Evolutionary conservation across 2,113 vertebrate species (phyloP), one percentile per base, ranked within the genome.

Genomic region (Phainopepla nitens): DNA sequence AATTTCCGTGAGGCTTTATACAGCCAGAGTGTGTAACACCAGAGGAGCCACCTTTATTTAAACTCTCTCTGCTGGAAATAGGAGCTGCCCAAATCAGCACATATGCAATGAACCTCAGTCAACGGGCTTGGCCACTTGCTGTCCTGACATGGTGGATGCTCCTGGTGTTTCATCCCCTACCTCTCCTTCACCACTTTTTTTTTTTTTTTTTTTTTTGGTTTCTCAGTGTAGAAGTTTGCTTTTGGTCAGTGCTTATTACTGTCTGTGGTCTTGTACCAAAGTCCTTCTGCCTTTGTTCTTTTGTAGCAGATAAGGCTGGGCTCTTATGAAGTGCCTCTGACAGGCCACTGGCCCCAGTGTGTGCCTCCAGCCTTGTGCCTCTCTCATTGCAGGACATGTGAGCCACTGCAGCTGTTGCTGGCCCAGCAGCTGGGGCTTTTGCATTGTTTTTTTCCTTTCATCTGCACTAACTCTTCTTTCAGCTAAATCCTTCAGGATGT

Each of bases 331-430:
- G 70, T 54, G 76, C 88, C 76, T 82, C 62, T 0, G 0, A 21
- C 0, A 9, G 58, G 85, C 71, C n/a, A 29, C 62, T 84, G 65
- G 77, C 70, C 53, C 28, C 18, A 6, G 35, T 0, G 0, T 5
- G 8, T 45, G 33, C 66, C 54, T 86, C 58, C 62, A 65, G 64
- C 47, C 39, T 68, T 45, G 22, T 81, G 25, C 71, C 44, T 89
- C 36, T 76, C 60, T 66, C 6, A 5, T 41, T 65, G 29, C 25
- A 61, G 71, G 51, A 83, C 44, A 0, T 8, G 8, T 20, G 45
- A 93, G 76, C 73, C 4, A 7, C 69, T 53, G 7, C 61, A 57
- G 92, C 86, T 96, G 83, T 17, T 94, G 93, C 92, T 97, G 94
- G 93, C 60, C 82, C 92, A 83, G 51, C 85, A 93, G 87, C 90